Percentiles rank a stretch among this genome's conserved stretches.
Evolutionary conservation across 1,140 invertebrate genomes (phyloP).

Genomic region (Bombyx mori): DNA sequence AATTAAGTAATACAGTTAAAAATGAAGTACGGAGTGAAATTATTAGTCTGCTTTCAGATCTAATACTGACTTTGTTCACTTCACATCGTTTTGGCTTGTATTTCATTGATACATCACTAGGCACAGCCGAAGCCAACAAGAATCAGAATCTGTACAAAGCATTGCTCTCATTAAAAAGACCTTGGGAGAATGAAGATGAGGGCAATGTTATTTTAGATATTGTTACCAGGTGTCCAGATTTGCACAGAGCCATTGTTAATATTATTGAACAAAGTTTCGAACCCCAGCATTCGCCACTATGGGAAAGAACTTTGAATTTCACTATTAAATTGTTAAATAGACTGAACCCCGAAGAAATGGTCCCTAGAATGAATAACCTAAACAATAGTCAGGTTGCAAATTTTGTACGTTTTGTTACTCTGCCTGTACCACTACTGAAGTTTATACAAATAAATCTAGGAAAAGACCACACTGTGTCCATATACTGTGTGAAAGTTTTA

Average conservation of each 20-base stretch:
- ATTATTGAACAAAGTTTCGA: slow-evolving; percentile 73
- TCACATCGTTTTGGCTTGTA: slow-evolving; percentile 79
- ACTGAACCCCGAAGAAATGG: slow-evolving; percentile 56
- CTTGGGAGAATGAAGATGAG: slow-evolving; percentile 77
- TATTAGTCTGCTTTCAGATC: slow-evolving; percentile 73
- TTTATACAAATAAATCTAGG: slow-evolving; percentile 51
- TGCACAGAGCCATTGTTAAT: slow-evolving; percentile 75
- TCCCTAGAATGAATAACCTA: slow-evolving; percentile 47
- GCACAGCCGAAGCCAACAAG: slow-evolving; percentile 71
- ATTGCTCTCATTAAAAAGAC: slow-evolving; percentile 74
- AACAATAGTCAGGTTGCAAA: slow-evolving; percentile 56
- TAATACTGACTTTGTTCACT: slow-evolving; percentile 78
- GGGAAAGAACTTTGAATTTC: slow-evolving; percentile 73
- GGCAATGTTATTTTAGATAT: slow-evolving; percentile 77
- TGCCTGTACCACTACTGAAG: slow-evolving; percentile 68
- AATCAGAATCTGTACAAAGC: slow-evolving; percentile 77
- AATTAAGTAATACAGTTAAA: slow-evolving; percentile 42
- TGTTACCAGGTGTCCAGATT: slow-evolving; percentile 79
- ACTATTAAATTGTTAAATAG: slow-evolving; percentile 64
- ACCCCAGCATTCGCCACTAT: slow-evolving; percentile 73
- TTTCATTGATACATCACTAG: slow-evolving; percentile 75
- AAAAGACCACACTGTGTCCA: slow-evolving; percentile 55
- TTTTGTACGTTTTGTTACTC: slow-evolving; percentile 65
- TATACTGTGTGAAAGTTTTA: slow-evolving; percentile 63
- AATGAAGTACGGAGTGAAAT: slow-evolving; percentile 72